Evolutionary conservation across 1,140 invertebrate genomes (phyloP).

Genomic region (Hylaeus anthracinus): DNA sequence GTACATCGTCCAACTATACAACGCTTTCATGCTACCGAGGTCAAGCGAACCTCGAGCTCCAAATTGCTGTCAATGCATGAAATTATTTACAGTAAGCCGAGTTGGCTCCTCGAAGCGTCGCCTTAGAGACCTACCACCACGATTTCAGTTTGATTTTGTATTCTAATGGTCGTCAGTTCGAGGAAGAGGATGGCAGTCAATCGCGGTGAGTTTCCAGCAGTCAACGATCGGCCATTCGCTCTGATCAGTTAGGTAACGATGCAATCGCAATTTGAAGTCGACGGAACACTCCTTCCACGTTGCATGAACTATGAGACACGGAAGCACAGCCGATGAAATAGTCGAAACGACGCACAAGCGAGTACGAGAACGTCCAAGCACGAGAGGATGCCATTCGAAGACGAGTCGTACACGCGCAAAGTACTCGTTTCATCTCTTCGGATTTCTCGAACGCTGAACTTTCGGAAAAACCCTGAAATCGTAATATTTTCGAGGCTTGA

Average conservation of each 20-base stretch:
- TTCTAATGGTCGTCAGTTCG: not conserved
- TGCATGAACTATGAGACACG: too few species aligned
- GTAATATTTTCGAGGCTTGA: conserved; percentile 4
- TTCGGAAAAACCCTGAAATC: not conserved
- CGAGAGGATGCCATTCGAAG: not conserved
- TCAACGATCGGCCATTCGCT: not conserved
- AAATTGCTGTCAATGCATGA: too few species aligned
- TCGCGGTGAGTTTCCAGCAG: not conserved
- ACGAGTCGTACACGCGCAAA: not conserved
- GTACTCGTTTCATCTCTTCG: not conserved
- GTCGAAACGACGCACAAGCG: not conserved
- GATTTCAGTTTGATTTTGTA: not conserved
- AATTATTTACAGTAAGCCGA: too few species aligned
- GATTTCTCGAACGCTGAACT: not conserved
- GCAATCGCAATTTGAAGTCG: too few species aligned
- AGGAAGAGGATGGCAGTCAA: too few species aligned
- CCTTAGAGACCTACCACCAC: not conserved
- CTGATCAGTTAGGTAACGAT: too few species aligned
- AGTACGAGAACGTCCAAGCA: not conserved
- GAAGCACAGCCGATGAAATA: not conserved
- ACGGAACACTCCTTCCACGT: too few species aligned
- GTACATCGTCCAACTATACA: too few species aligned
- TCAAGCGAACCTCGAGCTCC: too few species aligned
- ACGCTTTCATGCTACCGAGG: too few species aligned
- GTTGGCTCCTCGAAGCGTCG: not conserved